These are phyloP conservation scores for Smithornis capensis DNA, from an alignment of 2,113 vertebrate species.

Conservation along the genomic window DNA sequence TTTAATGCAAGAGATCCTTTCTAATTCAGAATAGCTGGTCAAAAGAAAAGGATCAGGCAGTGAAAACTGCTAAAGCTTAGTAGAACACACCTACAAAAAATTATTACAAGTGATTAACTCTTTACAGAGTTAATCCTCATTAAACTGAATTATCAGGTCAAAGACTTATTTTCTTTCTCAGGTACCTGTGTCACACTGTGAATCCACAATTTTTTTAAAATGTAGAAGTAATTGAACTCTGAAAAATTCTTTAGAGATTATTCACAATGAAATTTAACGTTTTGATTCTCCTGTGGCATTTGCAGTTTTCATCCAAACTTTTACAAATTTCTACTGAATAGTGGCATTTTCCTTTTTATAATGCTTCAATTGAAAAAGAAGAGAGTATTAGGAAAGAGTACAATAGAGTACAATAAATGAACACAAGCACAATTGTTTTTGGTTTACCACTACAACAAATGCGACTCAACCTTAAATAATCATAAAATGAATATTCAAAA, in stretches of 20 bases:
- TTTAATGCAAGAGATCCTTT: slow-evolving; percentile 21
- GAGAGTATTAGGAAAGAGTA: background rate
- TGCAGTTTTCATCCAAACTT: background rate
- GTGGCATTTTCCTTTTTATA: background rate
- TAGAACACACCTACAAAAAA: slow-evolving; percentile 1
- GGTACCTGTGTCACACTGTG: background rate
- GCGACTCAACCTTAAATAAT: background rate
- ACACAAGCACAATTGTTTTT: too few species aligned
- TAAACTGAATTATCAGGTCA: background rate
- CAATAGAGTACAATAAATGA: background rate
- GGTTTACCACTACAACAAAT: background rate
- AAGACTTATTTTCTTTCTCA: background rate
- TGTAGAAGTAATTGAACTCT: background rate
- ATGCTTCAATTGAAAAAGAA: background rate
- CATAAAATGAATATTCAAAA: background rate
- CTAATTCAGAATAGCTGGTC: background rate
- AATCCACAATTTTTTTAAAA: background rate
- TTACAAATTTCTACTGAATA: background rate
- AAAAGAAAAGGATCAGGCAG: slow-evolving; percentile 1
- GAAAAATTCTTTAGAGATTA: background rate
- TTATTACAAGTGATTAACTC: background rate
- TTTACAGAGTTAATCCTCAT: slow-evolving; percentile 2
- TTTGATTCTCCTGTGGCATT: background rate
- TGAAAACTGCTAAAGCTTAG: background rate
- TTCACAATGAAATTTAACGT: background rate